Percentiles rank a stretch among this genome's conserved stretches.
Conservation (phyloP, 2,888 invertebrate genomes). For the Aphrophora alni region DNA sequence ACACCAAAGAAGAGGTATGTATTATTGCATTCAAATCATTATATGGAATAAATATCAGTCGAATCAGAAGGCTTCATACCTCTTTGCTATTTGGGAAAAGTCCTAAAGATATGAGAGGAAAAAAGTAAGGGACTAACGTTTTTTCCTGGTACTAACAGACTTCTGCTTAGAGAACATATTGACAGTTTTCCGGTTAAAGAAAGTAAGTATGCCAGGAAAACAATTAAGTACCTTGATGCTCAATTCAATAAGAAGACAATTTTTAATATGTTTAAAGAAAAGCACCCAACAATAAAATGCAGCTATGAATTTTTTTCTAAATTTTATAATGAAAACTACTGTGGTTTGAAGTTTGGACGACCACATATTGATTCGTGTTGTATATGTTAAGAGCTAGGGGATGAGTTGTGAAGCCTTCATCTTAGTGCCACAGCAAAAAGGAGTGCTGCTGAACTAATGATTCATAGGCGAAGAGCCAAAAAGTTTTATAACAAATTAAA, state of each 20-base stretch:
- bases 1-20: constrained; percentile 24
- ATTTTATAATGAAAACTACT: too few species aligned
- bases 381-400: constrained; percentile 45
- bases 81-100: constrained; percentile 18
- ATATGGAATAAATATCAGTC: constrained; percentile 26
- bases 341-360: constrained; percentile 31
- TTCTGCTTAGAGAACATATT: constrained; percentile 18
- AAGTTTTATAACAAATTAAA: constrained; percentile 45
- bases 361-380: constrained; percentile 43
- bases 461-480: constrained; percentile 47
- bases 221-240: background rate
- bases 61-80: constrained; percentile 20
- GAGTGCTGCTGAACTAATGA: constrained; percentile 44
- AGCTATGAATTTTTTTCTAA: too few species aligned
- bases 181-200: constrained; percentile 22
- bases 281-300: too few species aligned
- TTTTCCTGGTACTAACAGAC: constrained; percentile 2
- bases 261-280: too few species aligned
- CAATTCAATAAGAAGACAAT: too few species aligned
- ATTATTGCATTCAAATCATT: constrained; percentile 26
- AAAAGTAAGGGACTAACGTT: constrained; percentile 19
- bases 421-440: constrained; percentile 45
- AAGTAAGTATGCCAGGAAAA: constrained; percentile 23
- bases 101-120: constrained; percentile 27
- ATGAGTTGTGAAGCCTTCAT: constrained; percentile 42